These are phyloP conservation scores for Eretmocerus hayati DNA, from an alignment of 2,888 invertebrate species.

Conservation along the genomic window DNA sequence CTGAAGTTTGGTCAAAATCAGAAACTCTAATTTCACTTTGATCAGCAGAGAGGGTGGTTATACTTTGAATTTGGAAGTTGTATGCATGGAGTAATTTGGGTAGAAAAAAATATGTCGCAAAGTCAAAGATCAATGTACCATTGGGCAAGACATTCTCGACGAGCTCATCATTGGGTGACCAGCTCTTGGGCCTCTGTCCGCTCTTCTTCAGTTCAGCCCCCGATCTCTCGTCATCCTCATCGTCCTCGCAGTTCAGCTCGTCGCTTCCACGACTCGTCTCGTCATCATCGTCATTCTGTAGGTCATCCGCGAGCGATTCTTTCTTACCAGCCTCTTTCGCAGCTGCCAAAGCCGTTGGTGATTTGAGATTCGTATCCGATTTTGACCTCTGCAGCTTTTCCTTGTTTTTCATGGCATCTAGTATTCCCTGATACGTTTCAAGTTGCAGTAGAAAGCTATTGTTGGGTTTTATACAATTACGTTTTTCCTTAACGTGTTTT, in stretches of 20 bases:
- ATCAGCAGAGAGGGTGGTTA: too few relatives aligned
- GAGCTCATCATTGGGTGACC: slow-evolving; percentile 65
- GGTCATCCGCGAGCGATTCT: slow-evolving; percentile 30
- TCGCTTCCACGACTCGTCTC: slow-evolving; percentile 33
- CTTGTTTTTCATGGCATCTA: slow-evolving; percentile 93
- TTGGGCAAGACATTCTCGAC: slow-evolving; percentile 54
- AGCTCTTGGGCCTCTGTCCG: slow-evolving; percentile 58
- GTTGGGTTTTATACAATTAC: slow-evolving; percentile 94
- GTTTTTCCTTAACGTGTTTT: slow-evolving; percentile 81
- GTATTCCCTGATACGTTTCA: slow-evolving; percentile 91
- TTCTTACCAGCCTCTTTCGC: slow-evolving; percentile 40
- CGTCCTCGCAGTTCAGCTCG: slow-evolving; percentile 20
- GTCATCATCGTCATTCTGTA: neutral
- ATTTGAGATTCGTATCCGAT: slow-evolving; percentile 84
- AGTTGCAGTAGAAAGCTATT: slow-evolving; percentile 89
- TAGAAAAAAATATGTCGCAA: too few relatives aligned
- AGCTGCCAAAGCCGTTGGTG: slow-evolving; percentile 57
- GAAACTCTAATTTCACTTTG: too few relatives aligned
- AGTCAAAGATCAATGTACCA: too few relatives aligned
- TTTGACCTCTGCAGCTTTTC: slow-evolving; percentile 88
- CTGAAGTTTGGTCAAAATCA: too few relatives aligned
- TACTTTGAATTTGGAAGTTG: too few relatives aligned
- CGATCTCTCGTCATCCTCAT: slow-evolving; percentile 25
- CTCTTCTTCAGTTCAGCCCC: slow-evolving; percentile 37
- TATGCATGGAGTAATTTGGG: too few relatives aligned